Evolutionary conservation across 2,888 invertebrate species (phyloP), one percentile per base, ranked within the genome.

Genomic region (Pandemis cinnamomeana): DNA sequence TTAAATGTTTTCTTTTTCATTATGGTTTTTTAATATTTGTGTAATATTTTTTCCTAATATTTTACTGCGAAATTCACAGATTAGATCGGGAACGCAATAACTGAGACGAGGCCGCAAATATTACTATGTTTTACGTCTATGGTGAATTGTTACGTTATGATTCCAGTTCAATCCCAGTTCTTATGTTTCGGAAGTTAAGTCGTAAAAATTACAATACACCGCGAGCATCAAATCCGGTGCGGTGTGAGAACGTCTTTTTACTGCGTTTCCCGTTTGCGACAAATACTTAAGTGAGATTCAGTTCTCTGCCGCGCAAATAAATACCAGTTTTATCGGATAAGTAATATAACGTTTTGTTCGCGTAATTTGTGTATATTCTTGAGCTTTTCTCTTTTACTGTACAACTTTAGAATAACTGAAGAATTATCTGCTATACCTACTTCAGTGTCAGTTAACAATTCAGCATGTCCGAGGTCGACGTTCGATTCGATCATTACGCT

Each of bases 321-420:
- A 36, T 36, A 36, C 27, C 27, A 36, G 27, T 36, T 36, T 36
- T 36, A 73, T 69, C 64, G 64, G 58, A 69, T 69, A 69, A 41
- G 0, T 20, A 20, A 51, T 8, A 44, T 44, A 36, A 44, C 42
- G 64, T 58, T 63, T 69, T 69, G 58, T 69, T 68, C 48, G 41
- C 27, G 64, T 73, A 69, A 73, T 73, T 64, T 72, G 58, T 73
- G 68, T 55, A 72, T n/a, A 11, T 53, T n/a, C 6, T n/a, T 53
- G 11, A 2, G 53, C n/a, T 15, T n/a, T 55, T 71, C 42, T 11
- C 27, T 48, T 48, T 11, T 48, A 48, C 13, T 11, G 44, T 44
- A 48, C 13, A 48, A 10, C 11, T 48, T 11, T 53, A 44, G 20
- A 70, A 44, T 51, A 44, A 20, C 55, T 13, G 44, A 55, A 46